Evolutionary conservation across 2,888 invertebrate species (phyloP), one percentile per base, ranked within the genome.

Genomic region (Eupithecia vulgata): DNA sequence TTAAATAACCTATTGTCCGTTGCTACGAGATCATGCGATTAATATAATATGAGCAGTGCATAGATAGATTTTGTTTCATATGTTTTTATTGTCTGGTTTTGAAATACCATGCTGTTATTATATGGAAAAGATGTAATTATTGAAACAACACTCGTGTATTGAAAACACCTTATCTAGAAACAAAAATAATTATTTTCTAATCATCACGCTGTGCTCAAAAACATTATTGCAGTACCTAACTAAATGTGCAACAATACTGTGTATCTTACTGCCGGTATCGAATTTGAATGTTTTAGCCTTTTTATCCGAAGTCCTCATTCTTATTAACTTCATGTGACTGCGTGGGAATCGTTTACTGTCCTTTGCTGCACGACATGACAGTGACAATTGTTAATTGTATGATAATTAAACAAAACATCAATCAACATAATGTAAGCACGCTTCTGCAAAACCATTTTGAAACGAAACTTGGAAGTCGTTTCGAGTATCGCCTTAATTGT

Each of bases 271-370:
- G 95, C 95, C 95, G 87, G 95, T 95, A 94, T 95, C 95, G 92
- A 96, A 96, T 95, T 90, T 90, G 91, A 95, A 95, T 74, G 94
- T 91, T 92, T 95, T 95, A 85, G 92, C 88, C 88, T 93, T 94
- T 94, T 94, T 94, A 91, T 95, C 94, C 82, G 94, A 83, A 76
- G 93, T 94, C 94, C 95, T 94, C 93, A 95, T 95, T 91, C 95
- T 94, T 92, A 96, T 95, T 90, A 96, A 91, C 95, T 95, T 92
- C 95, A 95, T 94, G 92, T 95, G 92, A 95, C 95, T 95, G 88
- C 95, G 95, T 88, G 92, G 92, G 82, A 91, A 84, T 82, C 94
- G 92, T 84, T 87, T 92, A 89, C 82, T 90, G 87, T 90, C 90
- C 87, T 87, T 87, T 81, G 89, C 94, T 94, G 94, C 83, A 89